A percentile compares a stretch with the other conserved stretches of the same genome.
These are phyloP conservation scores for Melanerpes aurifrons DNA, from an alignment of 2,113 vertebrate species.

Conservation along the genomic window DNA sequence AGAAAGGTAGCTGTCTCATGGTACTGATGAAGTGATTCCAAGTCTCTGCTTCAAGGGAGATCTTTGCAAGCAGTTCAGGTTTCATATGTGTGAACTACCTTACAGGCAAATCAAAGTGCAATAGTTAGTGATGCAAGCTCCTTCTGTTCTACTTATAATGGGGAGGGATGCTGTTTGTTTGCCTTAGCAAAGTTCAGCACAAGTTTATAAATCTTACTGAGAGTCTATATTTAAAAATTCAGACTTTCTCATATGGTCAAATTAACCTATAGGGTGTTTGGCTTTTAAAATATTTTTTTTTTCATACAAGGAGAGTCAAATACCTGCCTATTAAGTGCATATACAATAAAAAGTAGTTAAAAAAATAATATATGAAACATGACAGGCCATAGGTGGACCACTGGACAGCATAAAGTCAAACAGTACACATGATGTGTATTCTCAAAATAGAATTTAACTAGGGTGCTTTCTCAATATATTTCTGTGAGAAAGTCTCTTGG, in stretches of 20 bases:
- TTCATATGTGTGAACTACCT: not conserved
- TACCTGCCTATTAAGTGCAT: not conserved
- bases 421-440: not conserved
- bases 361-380: not conserved
- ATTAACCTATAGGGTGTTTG: not conserved
- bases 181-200: not conserved
- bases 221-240: not conserved
- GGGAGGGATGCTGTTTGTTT: not conserved
- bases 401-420: not conserved
- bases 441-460: not conserved
- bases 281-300: not conserved
- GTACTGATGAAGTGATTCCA: not conserved
- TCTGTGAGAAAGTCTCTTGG: not conserved
- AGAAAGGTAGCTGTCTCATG: not conserved
- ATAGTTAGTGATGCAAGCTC: not conserved
- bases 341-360: not conserved
- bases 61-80: not conserved
- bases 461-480: not conserved
- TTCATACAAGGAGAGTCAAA: not conserved
- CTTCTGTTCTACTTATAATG: not conserved
- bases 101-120: not conserved
- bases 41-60: not conserved
- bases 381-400: not conserved
- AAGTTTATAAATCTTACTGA: not conserved
- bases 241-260: not conserved